Conservation (phyloP, 2,113 vertebrate species). For the Nicator chloris region DNA sequence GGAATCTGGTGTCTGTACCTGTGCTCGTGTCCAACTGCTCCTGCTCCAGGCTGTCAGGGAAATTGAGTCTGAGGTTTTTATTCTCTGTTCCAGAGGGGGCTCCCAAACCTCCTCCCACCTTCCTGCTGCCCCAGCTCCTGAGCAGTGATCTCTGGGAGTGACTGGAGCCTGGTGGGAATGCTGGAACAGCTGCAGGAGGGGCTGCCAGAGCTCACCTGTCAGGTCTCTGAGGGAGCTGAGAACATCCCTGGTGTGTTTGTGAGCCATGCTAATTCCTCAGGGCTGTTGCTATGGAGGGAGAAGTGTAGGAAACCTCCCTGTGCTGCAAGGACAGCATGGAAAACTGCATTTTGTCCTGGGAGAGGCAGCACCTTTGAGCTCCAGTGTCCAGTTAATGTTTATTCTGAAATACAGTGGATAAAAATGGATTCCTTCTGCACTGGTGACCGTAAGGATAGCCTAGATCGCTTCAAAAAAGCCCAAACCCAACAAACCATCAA, state of each 20-base stretch:
- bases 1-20: neutral
- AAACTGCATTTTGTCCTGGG: neutral
- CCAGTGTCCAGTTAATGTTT: neutral
- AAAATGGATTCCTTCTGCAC: neutral
- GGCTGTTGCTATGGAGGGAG: neutral
- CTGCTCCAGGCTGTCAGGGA: neutral
- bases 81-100: neutral
- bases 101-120: neutral
- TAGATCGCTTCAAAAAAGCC: neutral
- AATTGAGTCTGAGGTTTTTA: neutral
- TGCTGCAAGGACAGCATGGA: neutral
- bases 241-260: neutral
- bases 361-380: neutral
- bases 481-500: neutral
- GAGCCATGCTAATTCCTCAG: neutral
- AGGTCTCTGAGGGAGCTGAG: neutral
- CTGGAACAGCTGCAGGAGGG: neutral
- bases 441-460: neutral
- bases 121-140: neutral
- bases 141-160: neutral
- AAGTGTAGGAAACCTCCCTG: neutral
- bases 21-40: neutral
- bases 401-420: neutral
- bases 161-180: neutral
- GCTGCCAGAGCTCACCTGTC: neutral